Percentiles rank a stretch among this genome's conserved stretches.
phyloP scores from a whole-genome alignment of 2,888 invertebrate genomes.

The Lottia scabra region DNA sequence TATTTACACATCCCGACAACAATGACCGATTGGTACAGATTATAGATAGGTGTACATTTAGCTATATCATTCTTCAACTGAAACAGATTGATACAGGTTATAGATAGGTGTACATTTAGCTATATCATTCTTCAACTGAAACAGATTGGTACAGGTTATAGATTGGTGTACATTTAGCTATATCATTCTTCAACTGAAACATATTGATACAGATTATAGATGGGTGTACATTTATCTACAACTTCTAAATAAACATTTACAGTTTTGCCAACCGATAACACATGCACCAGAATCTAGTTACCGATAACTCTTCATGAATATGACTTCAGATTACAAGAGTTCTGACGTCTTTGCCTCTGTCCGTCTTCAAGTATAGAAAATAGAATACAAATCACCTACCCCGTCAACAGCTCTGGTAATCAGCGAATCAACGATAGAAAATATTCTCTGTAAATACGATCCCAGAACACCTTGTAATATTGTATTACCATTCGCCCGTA shows the following conservation, averaged over 20 bases:
- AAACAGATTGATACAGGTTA: conserved; percentile 40
- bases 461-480: not conserved
- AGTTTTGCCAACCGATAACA: too few species aligned
- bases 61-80: conserved; percentile 39
- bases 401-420: not conserved
- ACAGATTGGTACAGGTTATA: conserved; percentile 44
- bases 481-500: too few species aligned
- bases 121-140: conserved; percentile 35
- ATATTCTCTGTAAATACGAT: not conserved
- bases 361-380: too few species aligned
- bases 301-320: too few species aligned
- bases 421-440: not conserved
- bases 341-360: too few species aligned
- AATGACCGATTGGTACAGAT: conserved; percentile 45
- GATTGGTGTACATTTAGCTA: conserved; percentile 45
- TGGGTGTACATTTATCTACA: conserved; percentile 42
- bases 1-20: conserved; percentile 39
- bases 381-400: not conserved
- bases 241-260: too few species aligned
- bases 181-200: conserved; percentile 33
- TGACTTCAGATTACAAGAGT: too few species aligned
- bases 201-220: conserved; percentile 46
- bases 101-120: conserved; percentile 46
- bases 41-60: conserved; percentile 47
- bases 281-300: too few species aligned